These are phyloP conservation scores for Mormyrus lacerda DNA, from an alignment of 2,113 vertebrate genomes.

Conservation along the genomic window DNA sequence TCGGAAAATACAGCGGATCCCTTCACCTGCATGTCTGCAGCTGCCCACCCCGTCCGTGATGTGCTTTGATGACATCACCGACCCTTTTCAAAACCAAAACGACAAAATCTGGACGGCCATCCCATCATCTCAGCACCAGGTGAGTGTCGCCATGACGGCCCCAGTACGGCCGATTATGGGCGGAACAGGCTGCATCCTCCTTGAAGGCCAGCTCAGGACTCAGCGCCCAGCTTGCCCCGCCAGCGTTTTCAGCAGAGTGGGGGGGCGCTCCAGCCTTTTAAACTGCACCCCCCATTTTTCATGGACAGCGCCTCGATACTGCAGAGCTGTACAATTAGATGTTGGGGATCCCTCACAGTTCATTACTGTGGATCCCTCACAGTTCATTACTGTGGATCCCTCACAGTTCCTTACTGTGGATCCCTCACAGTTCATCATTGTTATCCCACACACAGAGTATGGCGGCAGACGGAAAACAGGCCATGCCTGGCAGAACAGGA, in stretches of 20 bases:
- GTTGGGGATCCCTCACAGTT: neutral
- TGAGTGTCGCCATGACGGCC: neutral
- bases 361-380: neutral
- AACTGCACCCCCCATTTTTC: neutral
- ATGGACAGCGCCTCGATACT: neutral
- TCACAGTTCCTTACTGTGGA: no score
- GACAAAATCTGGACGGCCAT: neutral
- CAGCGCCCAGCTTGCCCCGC: neutral
- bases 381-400: no score
- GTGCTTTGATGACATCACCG: neutral
- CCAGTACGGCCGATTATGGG: neutral
- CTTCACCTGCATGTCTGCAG: neutral
- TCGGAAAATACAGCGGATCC: neutral
- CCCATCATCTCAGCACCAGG: neutral
- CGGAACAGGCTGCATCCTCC: neutral
- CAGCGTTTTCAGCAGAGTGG: neutral
- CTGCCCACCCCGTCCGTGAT: neutral
- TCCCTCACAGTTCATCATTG: neutral
- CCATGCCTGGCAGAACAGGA: no score
- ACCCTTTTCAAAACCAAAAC: neutral
- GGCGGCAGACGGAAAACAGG: no score
- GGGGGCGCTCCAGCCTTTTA: neutral
- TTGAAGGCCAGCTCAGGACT: neutral
- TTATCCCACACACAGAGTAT: no score
- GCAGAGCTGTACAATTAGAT: neutral